These are phyloP conservation scores for Apantesis nais DNA, from an alignment of 2,888 invertebrate genomes.

Conservation along the genomic window DNA sequence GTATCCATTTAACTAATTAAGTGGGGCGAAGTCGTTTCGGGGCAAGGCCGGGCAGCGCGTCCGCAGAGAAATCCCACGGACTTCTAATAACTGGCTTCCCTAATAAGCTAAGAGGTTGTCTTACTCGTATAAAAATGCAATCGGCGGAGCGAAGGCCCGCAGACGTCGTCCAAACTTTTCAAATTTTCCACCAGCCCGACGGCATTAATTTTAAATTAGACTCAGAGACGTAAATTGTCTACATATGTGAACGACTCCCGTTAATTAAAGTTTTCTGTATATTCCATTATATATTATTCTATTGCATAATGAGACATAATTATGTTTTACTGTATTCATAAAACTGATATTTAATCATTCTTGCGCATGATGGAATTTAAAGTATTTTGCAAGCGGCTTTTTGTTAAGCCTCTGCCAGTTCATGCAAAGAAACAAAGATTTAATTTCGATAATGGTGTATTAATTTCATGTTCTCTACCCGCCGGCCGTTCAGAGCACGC, in stretches of 20 bases:
- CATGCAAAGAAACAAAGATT: conserved; percentile 48
- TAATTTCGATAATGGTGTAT: conserved; percentile 56
- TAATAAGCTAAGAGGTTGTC: conserved; percentile 84
- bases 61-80: conserved; percentile 75
- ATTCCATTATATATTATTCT: conserved; percentile 47
- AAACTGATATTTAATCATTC: conserved; percentile 21
- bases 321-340: conserved; percentile 28
- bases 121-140: conserved; percentile 82
- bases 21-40: conserved; percentile 69
- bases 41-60: conserved; percentile 63
- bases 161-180: conserved; percentile 83
- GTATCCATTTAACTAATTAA: conserved; percentile 82
- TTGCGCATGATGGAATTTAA: conserved; percentile 15
- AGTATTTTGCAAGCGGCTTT: conserved; percentile 16
- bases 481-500: conserved; percentile 42
- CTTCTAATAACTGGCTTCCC: conserved; percentile 78
- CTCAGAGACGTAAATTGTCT: conserved; percentile 70
- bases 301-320: conserved; percentile 32
- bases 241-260: conserved; percentile 69
- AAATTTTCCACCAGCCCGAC: conserved; percentile 79
- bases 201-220: conserved; percentile 82
- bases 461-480: conserved; percentile 46
- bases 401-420: conserved; percentile 27
- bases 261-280: conserved; percentile 69
- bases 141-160: conserved; percentile 71